These are phyloP conservation scores for Malacoraja senta DNA, from an alignment of 2,797 vertebrate genomes.

Conservation along the genomic window DNA sequence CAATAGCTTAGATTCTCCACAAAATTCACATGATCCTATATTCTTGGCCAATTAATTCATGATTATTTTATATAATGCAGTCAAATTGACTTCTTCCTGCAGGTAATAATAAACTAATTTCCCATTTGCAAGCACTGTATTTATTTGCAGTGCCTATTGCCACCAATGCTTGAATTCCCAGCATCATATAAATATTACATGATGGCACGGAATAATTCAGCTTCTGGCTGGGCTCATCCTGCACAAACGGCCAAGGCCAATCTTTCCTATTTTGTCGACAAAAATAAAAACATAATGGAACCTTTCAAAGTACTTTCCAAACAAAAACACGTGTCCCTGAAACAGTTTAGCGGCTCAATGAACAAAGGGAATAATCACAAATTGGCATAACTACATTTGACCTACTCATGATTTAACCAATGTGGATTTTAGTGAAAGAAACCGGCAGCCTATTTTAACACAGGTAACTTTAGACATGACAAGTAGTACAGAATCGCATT, in stretches of 20 bases:
- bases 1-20: neutral
- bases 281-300: neutral
- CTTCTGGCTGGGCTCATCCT: neutral
- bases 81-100: neutral
- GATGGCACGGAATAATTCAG: neutral
- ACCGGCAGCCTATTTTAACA: neutral
- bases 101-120: neutral
- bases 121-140: neutral
- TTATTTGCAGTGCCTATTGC: neutral
- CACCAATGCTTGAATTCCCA: slow-evolving; percentile 1
- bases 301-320: neutral
- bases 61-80: neutral
- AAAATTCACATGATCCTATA: neutral
- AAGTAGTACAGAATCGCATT: neutral
- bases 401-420: neutral
- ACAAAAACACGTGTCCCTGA: neutral
- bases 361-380: neutral
- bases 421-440: neutral
- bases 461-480: too few relatives aligned
- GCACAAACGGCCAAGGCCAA: neutral
- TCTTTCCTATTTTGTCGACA: neutral
- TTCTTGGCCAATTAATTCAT: neutral
- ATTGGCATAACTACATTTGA: neutral
- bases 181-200: neutral
- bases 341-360: neutral